Percentiles rank a stretch among this genome's conserved stretches.
These are phyloP conservation scores for Gorsachius magnificus DNA, from an alignment of 2,797 vertebrate genomes.

Conservation along the genomic window DNA sequence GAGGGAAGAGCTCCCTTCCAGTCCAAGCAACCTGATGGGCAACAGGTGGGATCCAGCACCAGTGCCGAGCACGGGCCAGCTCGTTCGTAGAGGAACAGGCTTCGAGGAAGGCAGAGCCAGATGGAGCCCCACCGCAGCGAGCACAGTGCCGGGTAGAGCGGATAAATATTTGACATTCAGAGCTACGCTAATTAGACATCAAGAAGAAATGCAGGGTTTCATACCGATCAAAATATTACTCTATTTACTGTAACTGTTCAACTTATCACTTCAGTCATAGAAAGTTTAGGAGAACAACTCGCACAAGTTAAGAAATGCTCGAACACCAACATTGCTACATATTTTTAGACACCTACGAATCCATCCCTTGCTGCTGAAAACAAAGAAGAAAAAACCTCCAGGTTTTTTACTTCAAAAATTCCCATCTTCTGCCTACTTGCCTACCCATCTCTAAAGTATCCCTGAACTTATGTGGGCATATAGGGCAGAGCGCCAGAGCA, in stretches of 20 bases:
- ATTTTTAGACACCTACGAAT: background rate
- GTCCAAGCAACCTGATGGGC: background rate
- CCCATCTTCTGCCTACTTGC: background rate
- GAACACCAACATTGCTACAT: background rate
- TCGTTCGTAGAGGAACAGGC: background rate
- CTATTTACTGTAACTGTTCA: constrained; percentile 44
- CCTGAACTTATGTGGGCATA: background rate
- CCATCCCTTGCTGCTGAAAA: background rate
- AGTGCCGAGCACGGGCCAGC: background rate
- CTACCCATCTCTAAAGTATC: background rate
- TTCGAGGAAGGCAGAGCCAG: constrained; percentile 29
- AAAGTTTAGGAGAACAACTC: constrained; percentile 31
- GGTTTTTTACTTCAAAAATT: background rate
- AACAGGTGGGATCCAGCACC: background rate
- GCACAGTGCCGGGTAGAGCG: background rate
- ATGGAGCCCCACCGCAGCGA: constrained; percentile 38
- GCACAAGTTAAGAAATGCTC: background rate
- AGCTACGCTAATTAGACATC: background rate
- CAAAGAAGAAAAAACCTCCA: background rate
- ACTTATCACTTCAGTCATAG: background rate
- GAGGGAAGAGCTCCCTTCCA: background rate
- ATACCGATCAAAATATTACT: constrained; percentile 52
- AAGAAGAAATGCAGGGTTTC: constrained; percentile 41
- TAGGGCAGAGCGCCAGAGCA: background rate
- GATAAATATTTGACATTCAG: constrained; percentile 58